Evolutionary conservation across 2,113 vertebrate species (phyloP), one percentile per base, ranked within the genome.

Genomic region (Myrmophylax atrothorax): DNA sequence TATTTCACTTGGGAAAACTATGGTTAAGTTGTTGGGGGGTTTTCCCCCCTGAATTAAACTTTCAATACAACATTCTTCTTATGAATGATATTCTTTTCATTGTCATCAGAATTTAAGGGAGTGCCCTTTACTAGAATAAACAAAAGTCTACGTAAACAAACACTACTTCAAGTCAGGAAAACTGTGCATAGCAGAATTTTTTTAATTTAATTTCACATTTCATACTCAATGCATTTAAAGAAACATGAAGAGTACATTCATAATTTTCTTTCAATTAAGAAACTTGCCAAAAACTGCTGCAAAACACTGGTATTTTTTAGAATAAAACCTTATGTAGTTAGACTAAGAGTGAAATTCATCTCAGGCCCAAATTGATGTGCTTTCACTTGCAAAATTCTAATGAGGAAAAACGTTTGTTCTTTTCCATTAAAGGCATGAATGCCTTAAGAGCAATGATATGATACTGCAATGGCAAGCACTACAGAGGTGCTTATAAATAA

Each of bases 341-440:
- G 16, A 52, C n/a, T 40, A 53, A 60, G 16, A 60, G 23, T 60
- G 59, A 60, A 17, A 38, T 38, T 38, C 58, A 35, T 59, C 23
- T 59, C 23, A 17, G n/a, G 9, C 22, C n/a, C n/a, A 24, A 35
- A 35, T 16, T 24, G 22, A 29, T 77, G 47, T 42, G 56, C 40
- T 55, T 53, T 95, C 55, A 38, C 38, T 89, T 72, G 56, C 55
- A 77, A 83, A 74, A 62, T 49, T 64, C 56, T 18, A 5, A 42
- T 20, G 10, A 87, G n/a, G 62, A 44, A 91, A 80, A 83, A 14
- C 6, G 15, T 81, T 60, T 78, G 38, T 53, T 73, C 55, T 91
- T 74, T 88, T 77, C 94, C 70, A 82, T 84, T 70, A 76, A 96
- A 96, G 72, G 82, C 42, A 89, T 8, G 31, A 49, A 76, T 26